Conservation (phyloP, 2,113 vertebrate genomes). For the Poecilia latipinna region DNA sequence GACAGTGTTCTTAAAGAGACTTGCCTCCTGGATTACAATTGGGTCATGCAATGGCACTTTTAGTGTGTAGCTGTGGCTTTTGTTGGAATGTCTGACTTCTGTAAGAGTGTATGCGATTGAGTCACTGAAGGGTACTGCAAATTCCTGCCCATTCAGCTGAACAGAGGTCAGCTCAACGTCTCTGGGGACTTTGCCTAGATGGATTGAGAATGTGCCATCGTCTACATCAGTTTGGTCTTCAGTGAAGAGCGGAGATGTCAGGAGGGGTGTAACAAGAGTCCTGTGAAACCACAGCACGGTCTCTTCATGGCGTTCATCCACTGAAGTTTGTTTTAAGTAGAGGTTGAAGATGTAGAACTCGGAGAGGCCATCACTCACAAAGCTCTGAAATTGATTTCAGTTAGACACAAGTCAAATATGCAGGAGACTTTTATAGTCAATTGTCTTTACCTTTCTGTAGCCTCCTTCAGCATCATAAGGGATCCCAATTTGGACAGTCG, state of each 20-base stretch:
- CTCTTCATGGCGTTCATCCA: constrained; percentile 14
- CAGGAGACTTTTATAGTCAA: accelerated
- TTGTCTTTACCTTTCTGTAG: constrained; percentile 61
- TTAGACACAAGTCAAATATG: background rate
- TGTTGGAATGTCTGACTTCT: constrained; percentile 29
- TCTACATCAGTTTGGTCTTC: constrained; percentile 39
- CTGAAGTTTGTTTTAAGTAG: constrained; percentile 57
- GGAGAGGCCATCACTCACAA: constrained; percentile 26
- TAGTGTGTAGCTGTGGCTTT: constrained; percentile 57
- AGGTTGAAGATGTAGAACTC: constrained; percentile 62
- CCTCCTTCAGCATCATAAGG: constrained; percentile 64
- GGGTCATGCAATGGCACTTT: constrained; percentile 61
- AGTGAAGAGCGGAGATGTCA: constrained; percentile 19
- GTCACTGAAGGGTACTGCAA: background rate
- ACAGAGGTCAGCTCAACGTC: constrained; percentile 57
- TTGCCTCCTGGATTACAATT: constrained; percentile 49
- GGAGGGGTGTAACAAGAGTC: constrained; percentile 45
- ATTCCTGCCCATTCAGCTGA: constrained; percentile 49
- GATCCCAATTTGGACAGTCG: constrained; percentile 43
- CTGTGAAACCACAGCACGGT: constrained; percentile 44
- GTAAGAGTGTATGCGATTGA: background rate
- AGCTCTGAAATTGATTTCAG: constrained; percentile 48
- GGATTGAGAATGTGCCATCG: constrained; percentile 47
- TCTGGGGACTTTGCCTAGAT: constrained; percentile 61
- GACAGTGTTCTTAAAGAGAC: background rate